Percentiles rank a stretch among this genome's conserved stretches.
These are phyloP conservation scores for Sebastes reedi DNA, from an alignment of 2,797 vertebrate species.

Conservation along the genomic window DNA sequence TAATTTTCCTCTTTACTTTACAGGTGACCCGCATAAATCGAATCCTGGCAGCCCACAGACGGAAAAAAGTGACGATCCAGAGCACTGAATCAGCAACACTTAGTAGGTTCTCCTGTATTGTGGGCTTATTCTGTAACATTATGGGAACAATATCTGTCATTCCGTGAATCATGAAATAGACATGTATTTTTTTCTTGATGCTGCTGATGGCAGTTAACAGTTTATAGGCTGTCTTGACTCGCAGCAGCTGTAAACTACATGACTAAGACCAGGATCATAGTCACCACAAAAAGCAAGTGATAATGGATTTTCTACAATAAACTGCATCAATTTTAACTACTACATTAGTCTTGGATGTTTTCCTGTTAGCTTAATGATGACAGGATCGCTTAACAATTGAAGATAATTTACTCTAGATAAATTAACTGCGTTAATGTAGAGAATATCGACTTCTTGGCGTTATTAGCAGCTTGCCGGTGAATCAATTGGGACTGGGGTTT, in stretches of 20 bases:
- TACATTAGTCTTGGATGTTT: not conserved
- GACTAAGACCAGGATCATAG: not conserved
- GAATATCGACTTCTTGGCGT: not conserved
- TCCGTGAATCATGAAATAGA: constrained; percentile 31
- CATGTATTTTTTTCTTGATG: not conserved
- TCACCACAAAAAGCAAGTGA: not conserved
- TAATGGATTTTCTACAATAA: not conserved
- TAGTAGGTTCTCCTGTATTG: not conserved
- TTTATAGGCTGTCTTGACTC: not conserved
- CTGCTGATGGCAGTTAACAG: not conserved
- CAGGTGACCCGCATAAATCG: constrained; percentile 45
- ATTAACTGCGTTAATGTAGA: not conserved
- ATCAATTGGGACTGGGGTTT: not conserved
- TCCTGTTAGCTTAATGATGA: not conserved
- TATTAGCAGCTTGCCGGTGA: not conserved
- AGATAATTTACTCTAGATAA: not conserved
- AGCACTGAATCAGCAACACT: constrained; percentile 6
- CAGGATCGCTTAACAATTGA: not conserved
- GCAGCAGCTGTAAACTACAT: not conserved
- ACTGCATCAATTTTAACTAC: not conserved
- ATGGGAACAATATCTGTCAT: not conserved
- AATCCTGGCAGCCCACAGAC: constrained; percentile 16
- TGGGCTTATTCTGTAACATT: not conserved
- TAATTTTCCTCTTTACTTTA: constrained; percentile 25
- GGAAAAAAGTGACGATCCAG: constrained; percentile 20